Evolutionary conservation across 2,113 vertebrate species (phyloP).

Genomic region (Serilophus lunatus): DNA sequence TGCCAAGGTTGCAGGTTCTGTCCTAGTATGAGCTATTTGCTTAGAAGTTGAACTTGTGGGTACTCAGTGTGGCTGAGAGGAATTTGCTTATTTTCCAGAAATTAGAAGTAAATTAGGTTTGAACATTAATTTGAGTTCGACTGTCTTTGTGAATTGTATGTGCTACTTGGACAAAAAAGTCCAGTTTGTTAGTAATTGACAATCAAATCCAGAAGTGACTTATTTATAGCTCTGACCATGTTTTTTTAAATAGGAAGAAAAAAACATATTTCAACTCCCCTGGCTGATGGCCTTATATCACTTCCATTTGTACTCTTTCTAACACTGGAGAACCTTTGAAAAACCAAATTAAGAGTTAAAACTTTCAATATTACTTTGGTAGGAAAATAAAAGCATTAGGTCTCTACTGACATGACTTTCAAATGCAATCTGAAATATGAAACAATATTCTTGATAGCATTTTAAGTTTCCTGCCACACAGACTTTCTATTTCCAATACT

Average conservation of each 20-base stretch:
- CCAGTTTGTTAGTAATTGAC: background rate
- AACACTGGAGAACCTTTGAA: background rate
- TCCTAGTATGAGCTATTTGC: background rate
- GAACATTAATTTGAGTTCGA: background rate
- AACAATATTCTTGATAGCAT: background rate
- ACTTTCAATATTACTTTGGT: background rate
- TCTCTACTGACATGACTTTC: background rate
- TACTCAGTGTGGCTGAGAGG: background rate
- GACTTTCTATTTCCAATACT: background rate
- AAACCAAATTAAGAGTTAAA: background rate
- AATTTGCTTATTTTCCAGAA: background rate
- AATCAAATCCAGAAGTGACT: background rate
- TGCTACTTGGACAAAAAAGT: background rate
- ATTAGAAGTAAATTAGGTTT: background rate
- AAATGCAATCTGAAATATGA: background rate
- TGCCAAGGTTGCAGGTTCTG: background rate
- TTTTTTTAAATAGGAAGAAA: background rate
- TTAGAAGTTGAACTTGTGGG: background rate
- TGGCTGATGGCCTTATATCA: background rate
- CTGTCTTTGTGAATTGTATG: background rate
- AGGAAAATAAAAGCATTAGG: background rate
- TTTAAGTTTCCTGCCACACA: background rate
- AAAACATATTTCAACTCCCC: background rate
- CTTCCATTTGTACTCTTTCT: background rate
- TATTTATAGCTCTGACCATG: background rate